Evolutionary conservation across 2,888 invertebrate species (phyloP), one percentile per base, ranked within the genome.

Genomic region (Hartigia nigra): DNA sequence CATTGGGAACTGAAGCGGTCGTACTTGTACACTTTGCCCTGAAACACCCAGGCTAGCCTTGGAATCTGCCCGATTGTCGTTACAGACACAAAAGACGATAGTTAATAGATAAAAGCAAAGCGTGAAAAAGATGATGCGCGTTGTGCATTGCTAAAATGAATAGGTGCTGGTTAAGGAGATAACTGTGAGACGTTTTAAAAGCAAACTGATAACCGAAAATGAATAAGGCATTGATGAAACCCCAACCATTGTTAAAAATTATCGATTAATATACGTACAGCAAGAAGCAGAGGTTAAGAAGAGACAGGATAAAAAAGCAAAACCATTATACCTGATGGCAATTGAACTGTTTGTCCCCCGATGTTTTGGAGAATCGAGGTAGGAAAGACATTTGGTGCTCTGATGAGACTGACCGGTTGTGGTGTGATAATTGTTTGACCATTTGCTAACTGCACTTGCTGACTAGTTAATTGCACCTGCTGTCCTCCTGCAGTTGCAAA

Each of bases 281-380:
- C 39, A 55, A 23, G 23, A 55, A 55, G 23, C 55, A 55, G 55
- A 55, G 55, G 23, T 55, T 55, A 23, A 55, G 55, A 23, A 55
- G 55, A 23, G 55, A 55, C 76, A 75, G 74, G 75, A 75, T 23
- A 36, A 4, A 77, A 74, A 36, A 32, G n/a, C 23, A 72, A 32
- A 72, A 14, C 31, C 34, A 31, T 72, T 72, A 74, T 88, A 93
- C 93, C 93, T 86, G 94, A 93, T 3, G 94, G 95, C 82, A 96
- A 91, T 88, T 96, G 96, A 86, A 96, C 95, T 0, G 94, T 93
- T 86, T 94, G 94, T 1, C 93, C 93, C 78, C 92, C 92, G 81
- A 96, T 93, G 87, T 95, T 96, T 85, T 96, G 96, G 32, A 96
- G 92, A 83, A 96, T 94, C 75, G 95, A 95, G 0, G 95, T 94